A percentile compares a stretch with the other conserved stretches of the same genome.
These are phyloP conservation scores for Agonopterix alstromeriana DNA, from an alignment of 2,888 invertebrate species.

Conservation along the genomic window DNA sequence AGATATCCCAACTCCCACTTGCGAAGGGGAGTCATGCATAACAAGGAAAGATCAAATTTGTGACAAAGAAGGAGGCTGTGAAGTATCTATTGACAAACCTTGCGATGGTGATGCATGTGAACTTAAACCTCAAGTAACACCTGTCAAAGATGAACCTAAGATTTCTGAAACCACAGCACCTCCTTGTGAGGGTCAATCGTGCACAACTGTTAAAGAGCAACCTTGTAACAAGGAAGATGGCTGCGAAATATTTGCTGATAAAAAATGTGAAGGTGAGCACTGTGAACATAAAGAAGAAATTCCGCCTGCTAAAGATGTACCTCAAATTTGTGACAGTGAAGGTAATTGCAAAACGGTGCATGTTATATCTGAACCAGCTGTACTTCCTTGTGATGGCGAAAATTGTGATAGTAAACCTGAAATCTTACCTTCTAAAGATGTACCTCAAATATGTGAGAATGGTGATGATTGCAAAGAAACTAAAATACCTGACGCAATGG, in stretches of 20 bases:
- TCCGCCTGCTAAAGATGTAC: too few relatives aligned
- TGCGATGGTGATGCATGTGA: constrained; percentile 32
- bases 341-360: background rate
- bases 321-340: too few relatives aligned
- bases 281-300: constrained; percentile 18
- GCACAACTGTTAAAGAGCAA: background rate
- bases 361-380: background rate
- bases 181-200: too few relatives aligned
- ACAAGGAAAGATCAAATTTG: constrained; percentile 1
- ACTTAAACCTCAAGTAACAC: constrained; percentile 5
- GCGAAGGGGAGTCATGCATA: constrained; percentile 13
- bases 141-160: background rate
- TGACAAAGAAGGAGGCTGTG: too few relatives aligned
- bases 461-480: constrained; percentile 17
- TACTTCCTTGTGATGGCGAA: constrained; percentile 18
- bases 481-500: constrained; percentile 11
- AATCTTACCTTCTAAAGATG: constrained; percentile 11
- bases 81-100: constrained; percentile 13
- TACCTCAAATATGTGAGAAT: constrained; percentile 17
- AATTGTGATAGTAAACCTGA: constrained; percentile 13
- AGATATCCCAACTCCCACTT: constrained; percentile 12
- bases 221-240: constrained; percentile 7
- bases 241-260: constrained; percentile 12
- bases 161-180: too few relatives aligned
- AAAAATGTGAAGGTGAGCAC: constrained; percentile 27